phyloP scores from a whole-genome alignment of 2,888 invertebrate genomes.

The Protophormia terraenovae region DNA sequence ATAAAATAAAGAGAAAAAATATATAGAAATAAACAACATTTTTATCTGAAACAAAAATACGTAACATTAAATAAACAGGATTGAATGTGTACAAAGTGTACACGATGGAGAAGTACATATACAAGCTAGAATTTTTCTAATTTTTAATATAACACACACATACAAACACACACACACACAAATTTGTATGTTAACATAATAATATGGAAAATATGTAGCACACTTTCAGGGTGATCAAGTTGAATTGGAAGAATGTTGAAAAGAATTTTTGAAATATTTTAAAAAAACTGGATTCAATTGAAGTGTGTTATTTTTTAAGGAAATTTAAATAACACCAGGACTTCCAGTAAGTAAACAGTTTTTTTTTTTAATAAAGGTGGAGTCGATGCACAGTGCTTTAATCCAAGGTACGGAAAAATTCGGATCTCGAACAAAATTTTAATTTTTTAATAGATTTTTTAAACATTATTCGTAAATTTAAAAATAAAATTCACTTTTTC shows the following conservation, averaged over 20 bases:
- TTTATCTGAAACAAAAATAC: constrained; percentile 42
- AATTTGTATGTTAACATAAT: not conserved
- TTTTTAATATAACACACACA: constrained; percentile 9
- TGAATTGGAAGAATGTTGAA: not conserved
- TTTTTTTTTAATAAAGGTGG: too few relatives aligned
- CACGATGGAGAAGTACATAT: not conserved
- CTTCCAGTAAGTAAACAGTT: too few relatives aligned
- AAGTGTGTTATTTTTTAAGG: too few relatives aligned
- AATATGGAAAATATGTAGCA: not conserved
- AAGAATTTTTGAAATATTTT: not conserved
- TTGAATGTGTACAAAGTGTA: constrained; percentile 28
- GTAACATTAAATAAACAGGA: constrained; percentile 48
- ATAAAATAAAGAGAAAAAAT: not conserved
- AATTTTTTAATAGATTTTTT: too few relatives aligned
- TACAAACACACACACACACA: not conserved
- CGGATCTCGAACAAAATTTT: too few relatives aligned
- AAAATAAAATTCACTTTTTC: too few relatives aligned
- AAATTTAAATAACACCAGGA: too few relatives aligned
- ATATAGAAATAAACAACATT: too few relatives aligned
- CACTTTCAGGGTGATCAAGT: constrained; percentile 15
- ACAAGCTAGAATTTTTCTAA: constrained; percentile 19
- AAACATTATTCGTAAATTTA: too few relatives aligned
- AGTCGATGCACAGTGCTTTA: too few relatives aligned
- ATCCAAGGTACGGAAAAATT: too few relatives aligned
- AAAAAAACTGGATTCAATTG: too few relatives aligned